Base-by-base conservation (phyloP, 2,113 vertebrate genomes). In the Cheilinus undulatus region DNA sequence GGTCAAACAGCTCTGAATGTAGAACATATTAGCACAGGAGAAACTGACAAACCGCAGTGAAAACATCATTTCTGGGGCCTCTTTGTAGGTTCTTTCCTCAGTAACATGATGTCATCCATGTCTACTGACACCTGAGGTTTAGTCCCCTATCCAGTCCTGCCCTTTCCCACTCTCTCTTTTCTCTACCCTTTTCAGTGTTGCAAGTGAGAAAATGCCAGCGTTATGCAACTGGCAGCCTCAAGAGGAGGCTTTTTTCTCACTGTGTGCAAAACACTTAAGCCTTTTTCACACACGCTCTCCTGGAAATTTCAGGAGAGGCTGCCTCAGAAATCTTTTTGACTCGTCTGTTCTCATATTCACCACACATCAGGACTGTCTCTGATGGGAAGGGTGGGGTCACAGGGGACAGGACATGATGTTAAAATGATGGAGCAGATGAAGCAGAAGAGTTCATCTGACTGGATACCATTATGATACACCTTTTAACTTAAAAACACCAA, bases 171-270 rank as follows among this genome's bases (percentile, higher is more conserved):
- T 57, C 22, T 50, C 36, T 58, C 1, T 65, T 7, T 53, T 22
- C 14, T 27, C 32, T 36, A 3, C 19, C 23, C 20, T 38, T 65
- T 72, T 76, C 57, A 43, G 42, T 70, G 30, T 36, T 67, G 69
- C 78, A 48, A 73, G 60, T 51, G 69, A 79, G 82, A 85, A 82
- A 85, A 82, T 73, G 56, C n/a, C 65, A 53, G 59, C 48, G 52
- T 87, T 86, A 81, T 76, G 82, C 81, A 89, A 87, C 76, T 32
- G 56, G 43, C 58, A 43, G 63, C 77, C 67, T 30, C 13, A 46
- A 43, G 59, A 75, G 54, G 48, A 74, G 59, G 40, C 58, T 49
- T 59, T 75, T 76, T 69, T 59, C 24, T 73, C 46, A 32, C 52
- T 60, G 69, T 81, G 53, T 68, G 51, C 48, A 82, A 75, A 81